Base-by-base conservation (phyloP, 2,113 vertebrate genomes). In the Pomatostomus ruficeps region DNA sequence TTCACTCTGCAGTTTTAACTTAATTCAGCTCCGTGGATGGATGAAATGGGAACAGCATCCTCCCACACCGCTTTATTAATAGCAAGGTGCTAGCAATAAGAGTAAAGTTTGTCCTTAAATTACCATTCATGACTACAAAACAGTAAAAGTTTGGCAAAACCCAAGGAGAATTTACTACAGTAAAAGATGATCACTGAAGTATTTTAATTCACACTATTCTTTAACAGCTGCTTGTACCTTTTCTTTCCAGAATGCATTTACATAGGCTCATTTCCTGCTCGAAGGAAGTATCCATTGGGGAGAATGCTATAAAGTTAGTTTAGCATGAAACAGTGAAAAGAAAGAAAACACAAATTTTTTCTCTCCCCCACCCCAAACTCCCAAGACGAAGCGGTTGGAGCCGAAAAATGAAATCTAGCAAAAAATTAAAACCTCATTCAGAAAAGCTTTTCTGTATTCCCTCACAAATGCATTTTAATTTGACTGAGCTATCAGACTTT, bases 61-160 rank as follows among this genome's bases (percentile, higher is more conserved):
- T 94, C 93, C 78, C 78, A 76, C 89, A 63, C 14, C 51, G 74
- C 35, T 62, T 84, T 89, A 95, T 79, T 95, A 91, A 85, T 73
- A 91, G 90, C 51, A 89, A 91, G 94, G 84, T 89, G 88, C 38
- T 46, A 70, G 87, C 85, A 93, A 61, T 57, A 58, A 72, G 21
- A 85, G 66, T 55, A 38, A 77, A 72, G 83, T 72, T 73, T 70
- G 63, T 71, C 46, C 59, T 95, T 66, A 48, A 88, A 89, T 88
- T 80, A 75, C 84, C 77, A 83, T 55, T 73, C 82, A 22, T 36
- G 23, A 88, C 55, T 85, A 81, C 4, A 71, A 81, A 76, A 19
- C 21, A 2, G 54, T 9, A 85, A 71, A 43, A 61, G 23, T 70
- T 43, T 13, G 14, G 75, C 58, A 77, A 91, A 89, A 79, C 12